phyloP scores from a whole-genome alignment of 2,113 vertebrate genomes.

The Saccopteryx bilineata region DNA sequence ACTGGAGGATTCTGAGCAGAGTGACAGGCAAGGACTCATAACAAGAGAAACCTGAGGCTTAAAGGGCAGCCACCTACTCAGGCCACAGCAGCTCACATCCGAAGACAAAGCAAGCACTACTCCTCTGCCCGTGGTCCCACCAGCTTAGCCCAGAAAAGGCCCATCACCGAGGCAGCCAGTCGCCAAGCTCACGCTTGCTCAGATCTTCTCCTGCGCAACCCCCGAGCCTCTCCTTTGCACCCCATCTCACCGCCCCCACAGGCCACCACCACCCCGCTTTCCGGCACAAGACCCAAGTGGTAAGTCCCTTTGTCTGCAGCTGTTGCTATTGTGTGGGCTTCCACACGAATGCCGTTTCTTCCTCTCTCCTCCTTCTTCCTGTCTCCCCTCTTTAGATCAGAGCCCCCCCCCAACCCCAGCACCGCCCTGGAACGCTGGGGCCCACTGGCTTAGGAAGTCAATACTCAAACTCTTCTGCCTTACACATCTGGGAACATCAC shows the following conservation, averaged over 20 bases:
- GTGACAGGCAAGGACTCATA: not conserved
- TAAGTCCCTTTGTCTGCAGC: not conserved
- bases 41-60: not conserved
- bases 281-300: not conserved
- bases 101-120: not conserved
- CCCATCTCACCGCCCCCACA: not conserved
- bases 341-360: not conserved
- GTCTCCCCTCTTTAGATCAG: slow-evolving; percentile 34
- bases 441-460: slow-evolving; percentile 49
- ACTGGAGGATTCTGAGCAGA: not conserved
- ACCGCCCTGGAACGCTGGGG: slow-evolving; percentile 12
- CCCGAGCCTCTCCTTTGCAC: not conserved
- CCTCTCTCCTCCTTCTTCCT: slow-evolving; percentile 58
- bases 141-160: not conserved
- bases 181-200: not conserved
- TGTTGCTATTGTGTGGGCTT: not conserved
- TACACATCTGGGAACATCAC: not conserved
- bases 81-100: not conserved
- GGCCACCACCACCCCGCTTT: not conserved
- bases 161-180: not conserved
- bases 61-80: not conserved
- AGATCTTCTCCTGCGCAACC: not conserved
- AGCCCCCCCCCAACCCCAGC: slow-evolving; percentile 74
- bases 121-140: not conserved
- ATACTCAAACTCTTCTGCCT: not conserved